Conservation (phyloP, 1,140 invertebrate genomes). For the Dolichoris vasculosae region DNA sequence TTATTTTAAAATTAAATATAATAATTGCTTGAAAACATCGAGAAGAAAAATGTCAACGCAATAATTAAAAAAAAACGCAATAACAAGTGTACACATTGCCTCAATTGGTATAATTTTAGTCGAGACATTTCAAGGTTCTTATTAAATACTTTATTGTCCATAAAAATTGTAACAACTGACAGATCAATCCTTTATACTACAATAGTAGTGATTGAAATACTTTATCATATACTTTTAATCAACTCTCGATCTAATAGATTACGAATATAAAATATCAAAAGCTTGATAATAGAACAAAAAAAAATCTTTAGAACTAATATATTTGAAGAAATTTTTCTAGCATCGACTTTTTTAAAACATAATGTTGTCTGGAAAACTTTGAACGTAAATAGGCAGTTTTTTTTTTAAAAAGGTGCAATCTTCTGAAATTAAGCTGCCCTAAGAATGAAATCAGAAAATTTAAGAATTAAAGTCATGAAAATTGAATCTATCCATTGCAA, state of each 20-base stretch:
- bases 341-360: too few species aligned
- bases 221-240: too few species aligned
- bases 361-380: too few species aligned
- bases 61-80: constrained; percentile 1
- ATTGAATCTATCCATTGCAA: neutral
- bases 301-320: too few species aligned
- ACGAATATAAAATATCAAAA: too few species aligned
- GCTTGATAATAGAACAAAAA: too few species aligned
- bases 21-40: neutral
- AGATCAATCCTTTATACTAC: neutral
- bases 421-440: too few species aligned
- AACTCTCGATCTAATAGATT: neutral
- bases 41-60: neutral
- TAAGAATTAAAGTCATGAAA: neutral
- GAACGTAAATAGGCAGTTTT: too few species aligned
- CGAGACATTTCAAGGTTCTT: constrained; percentile 31
- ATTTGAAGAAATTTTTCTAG: too few species aligned
- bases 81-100: neutral
- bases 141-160: neutral
- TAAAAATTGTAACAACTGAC: neutral
- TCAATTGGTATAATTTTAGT: constrained; percentile 37
- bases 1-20: neutral
- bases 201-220: too few species aligned
- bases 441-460: too few species aligned
- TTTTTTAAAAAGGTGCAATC: too few species aligned